Percentiles rank a stretch among this genome's conserved stretches.
Evolutionary conservation across 2,113 vertebrate species (phyloP).

Genomic region (Bufo gargarizans): DNA sequence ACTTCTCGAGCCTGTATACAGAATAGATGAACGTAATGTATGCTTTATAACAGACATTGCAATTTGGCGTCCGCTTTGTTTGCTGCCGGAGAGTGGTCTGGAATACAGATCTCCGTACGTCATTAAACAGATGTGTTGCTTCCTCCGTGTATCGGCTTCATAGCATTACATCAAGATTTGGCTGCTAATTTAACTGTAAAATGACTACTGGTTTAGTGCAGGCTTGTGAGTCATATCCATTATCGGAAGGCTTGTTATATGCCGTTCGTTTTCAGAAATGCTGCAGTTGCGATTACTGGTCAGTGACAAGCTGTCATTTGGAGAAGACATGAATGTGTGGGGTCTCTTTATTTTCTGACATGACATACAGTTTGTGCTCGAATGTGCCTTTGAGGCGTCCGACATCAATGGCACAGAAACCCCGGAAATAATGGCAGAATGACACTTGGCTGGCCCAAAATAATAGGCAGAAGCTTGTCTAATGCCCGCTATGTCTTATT

Average conservation of each 20-base stretch:
- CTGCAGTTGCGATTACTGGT: neutral
- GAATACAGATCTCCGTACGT: slow-evolving; percentile 39
- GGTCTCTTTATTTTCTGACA: neutral
- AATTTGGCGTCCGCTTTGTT: slow-evolving; percentile 38
- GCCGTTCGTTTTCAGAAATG: neutral
- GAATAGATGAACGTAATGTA: slow-evolving; percentile 8
- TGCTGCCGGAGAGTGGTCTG: slow-evolving; percentile 20
- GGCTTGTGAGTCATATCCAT: neutral
- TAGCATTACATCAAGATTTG: neutral
- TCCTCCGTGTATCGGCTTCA: neutral
- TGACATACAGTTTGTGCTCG: neutral
- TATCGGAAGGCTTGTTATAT: neutral
- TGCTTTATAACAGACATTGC: slow-evolving; percentile 17
- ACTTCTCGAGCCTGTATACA: neutral
- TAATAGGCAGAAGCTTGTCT: neutral
- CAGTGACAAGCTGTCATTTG: slow-evolving; percentile 1
- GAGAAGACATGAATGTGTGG: neutral
- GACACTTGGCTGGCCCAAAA: neutral
- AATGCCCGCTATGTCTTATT: neutral
- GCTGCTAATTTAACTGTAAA: neutral
- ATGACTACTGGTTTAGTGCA: neutral
- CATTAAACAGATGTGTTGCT: slow-evolving; percentile 15
- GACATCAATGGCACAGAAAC: neutral
- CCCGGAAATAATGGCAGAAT: neutral
- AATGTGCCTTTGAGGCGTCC: neutral